These are phyloP conservation scores for Toxotes jaculatrix DNA, from an alignment of 2,113 vertebrate genomes.

Conservation along the genomic window DNA sequence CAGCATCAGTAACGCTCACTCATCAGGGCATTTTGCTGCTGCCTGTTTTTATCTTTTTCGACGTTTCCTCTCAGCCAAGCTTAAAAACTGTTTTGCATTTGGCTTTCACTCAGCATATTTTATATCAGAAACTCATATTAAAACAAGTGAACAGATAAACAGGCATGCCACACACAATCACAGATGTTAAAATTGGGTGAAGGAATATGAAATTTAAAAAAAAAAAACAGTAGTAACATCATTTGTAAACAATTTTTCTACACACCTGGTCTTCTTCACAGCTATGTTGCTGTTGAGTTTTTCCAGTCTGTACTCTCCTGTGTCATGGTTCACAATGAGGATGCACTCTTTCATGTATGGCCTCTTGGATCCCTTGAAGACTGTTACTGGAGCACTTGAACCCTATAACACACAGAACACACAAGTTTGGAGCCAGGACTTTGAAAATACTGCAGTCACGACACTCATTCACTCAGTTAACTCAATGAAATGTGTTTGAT, in stretches of 20 bases:
- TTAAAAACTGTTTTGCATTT: background rate
- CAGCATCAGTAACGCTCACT: background rate
- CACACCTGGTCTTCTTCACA: slow-evolving; percentile 97
- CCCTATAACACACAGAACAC: slow-evolving; percentile 82
- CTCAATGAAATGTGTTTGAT: too few relatives aligned
- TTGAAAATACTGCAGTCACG: background rate
- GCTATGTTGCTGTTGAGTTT: slow-evolving; percentile 98
- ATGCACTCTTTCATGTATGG: slow-evolving; percentile 98
- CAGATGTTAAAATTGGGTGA: background rate
- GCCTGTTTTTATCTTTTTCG: background rate
- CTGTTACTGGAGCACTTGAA: slow-evolving; percentile 94
- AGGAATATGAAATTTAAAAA: background rate
- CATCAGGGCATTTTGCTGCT: background rate
- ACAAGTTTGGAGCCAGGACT: background rate
- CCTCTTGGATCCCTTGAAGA: slow-evolving; percentile 98
- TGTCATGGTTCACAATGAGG: slow-evolving; percentile 98
- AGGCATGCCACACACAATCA: background rate
- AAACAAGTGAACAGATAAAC: background rate
- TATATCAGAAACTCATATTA: background rate
- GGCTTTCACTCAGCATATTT: background rate
- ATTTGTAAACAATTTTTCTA: background rate
- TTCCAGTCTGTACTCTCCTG: slow-evolving; percentile 97
- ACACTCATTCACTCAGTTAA: background rate
- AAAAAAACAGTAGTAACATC: background rate
- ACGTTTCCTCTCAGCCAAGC: too few relatives aligned